A percentile compares a stretch with the other conserved stretches of the same genome.
These are phyloP conservation scores for Melanotaenia boesemani DNA, from an alignment of 2,797 vertebrate species.

Conservation along the genomic window DNA sequence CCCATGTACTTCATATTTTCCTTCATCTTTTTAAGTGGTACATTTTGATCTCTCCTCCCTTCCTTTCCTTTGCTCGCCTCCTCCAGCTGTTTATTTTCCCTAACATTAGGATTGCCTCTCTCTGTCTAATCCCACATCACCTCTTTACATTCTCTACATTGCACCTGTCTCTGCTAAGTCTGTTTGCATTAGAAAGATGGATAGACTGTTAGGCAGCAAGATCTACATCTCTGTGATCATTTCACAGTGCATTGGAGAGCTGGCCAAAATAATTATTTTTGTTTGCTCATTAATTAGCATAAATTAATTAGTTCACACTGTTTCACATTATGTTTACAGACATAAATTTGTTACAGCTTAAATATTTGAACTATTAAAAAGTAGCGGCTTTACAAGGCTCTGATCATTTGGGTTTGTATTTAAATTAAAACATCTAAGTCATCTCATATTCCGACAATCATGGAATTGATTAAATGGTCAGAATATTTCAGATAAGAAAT, in stretches of 20 bases:
- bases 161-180: slow-evolving; percentile 25
- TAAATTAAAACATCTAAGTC: background rate
- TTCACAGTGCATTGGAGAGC: slow-evolving; percentile 18
- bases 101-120: slow-evolving; percentile 21
- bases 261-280: slow-evolving; percentile 33
- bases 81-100: slow-evolving; percentile 36
- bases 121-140: slow-evolving; percentile 31
- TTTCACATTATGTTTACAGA: slow-evolving; percentile 32
- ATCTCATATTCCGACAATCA: background rate
- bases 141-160: background rate
- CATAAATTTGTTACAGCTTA: slow-evolving; percentile 7
- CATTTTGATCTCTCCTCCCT: slow-evolving; percentile 33
- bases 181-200: slow-evolving; percentile 21
- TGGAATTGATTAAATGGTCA: background rate
- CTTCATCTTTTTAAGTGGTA: slow-evolving; percentile 55
- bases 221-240: slow-evolving; percentile 4
- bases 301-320: slow-evolving; percentile 25
- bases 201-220: slow-evolving; percentile 13
- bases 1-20: slow-evolving; percentile 61
- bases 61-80: slow-evolving; percentile 10
- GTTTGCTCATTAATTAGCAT: slow-evolving; percentile 40
- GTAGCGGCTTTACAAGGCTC: background rate
- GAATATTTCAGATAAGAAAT: too few relatives aligned
- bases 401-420: slow-evolving; percentile 7
- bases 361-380: slow-evolving; percentile 17